Percentiles rank a stretch among this genome's conserved stretches.
Evolutionary conservation across 2,888 invertebrate species (phyloP).

Genomic region (Acrocera orbiculus): DNA sequence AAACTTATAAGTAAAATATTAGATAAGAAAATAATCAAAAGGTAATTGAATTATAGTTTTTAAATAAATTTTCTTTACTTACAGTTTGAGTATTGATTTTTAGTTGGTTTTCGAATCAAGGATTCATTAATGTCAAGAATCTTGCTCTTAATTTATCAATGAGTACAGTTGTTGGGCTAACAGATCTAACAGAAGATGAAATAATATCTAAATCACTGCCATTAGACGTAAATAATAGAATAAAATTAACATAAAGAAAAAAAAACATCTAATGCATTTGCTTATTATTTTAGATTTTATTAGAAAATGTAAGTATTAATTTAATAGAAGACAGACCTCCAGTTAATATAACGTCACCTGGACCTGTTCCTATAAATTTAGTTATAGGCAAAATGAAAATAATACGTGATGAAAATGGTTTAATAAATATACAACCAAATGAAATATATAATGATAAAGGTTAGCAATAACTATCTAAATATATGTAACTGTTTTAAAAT

Average conservation of each 20-base stretch:
- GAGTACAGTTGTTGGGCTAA: slow-evolving; percentile 64
- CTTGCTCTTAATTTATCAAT: slow-evolving; percentile 52
- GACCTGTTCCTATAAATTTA: slow-evolving; percentile 61
- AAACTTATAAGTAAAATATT: slow-evolving; percentile 16
- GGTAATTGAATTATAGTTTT: slow-evolving; percentile 15
- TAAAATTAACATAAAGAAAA: background rate
- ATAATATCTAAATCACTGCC: slow-evolving; percentile 64
- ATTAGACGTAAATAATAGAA: slow-evolving; percentile 42
- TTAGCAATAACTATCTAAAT: no score
- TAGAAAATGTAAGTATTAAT: slow-evolving; percentile 58
- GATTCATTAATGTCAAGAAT: slow-evolving; percentile 48
- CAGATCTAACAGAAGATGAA: slow-evolving; percentile 78
- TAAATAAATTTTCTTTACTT: background rate
- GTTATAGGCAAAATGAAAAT: slow-evolving; percentile 52
- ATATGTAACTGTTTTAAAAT: background rate
- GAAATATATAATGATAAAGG: slow-evolving; percentile 5
- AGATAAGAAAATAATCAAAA: slow-evolving; percentile 27
- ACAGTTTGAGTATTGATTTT: background rate
- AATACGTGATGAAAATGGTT: slow-evolving; percentile 52
- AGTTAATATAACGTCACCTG: slow-evolving; percentile 63
- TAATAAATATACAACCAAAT: slow-evolving; percentile 52
- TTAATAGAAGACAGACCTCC: slow-evolving; percentile 71
- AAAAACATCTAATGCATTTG: background rate
- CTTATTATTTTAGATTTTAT: slow-evolving; percentile 36
- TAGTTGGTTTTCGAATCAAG: slow-evolving; percentile 31